phyloP scores from a whole-genome alignment of 2,888 invertebrate species.

The Chrysolina oricalcia region DNA sequence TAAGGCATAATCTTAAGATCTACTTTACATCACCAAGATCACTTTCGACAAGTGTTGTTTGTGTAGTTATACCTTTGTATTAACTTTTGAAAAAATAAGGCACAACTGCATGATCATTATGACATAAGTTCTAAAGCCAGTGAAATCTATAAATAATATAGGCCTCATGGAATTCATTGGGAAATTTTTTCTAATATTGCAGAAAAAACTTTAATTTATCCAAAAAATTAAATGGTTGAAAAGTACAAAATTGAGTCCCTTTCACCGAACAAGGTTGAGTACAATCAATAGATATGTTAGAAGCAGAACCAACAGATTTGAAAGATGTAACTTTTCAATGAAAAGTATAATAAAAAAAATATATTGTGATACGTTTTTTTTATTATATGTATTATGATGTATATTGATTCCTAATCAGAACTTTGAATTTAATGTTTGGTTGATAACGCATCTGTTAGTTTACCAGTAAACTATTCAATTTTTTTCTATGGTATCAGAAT shows the following conservation, averaged over 20 bases:
- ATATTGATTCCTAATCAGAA: no score
- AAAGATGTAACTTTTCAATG: not conserved
- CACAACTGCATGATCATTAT: slow-evolving; percentile 55
- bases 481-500: no score
- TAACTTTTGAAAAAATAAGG: slow-evolving; percentile 58
- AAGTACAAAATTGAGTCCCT: not conserved
- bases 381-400: no score
- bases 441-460: no score
- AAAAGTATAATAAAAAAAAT: not conserved
- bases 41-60: slow-evolving; percentile 45
- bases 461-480: no score
- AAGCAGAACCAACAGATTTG: not conserved
- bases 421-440: no score
- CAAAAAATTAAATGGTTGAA: not conserved
- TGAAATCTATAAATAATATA: not conserved
- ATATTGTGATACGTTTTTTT: not conserved
- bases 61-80: slow-evolving; percentile 54
- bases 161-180: not conserved
- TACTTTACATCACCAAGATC: slow-evolving; percentile 56
- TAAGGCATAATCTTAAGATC: slow-evolving; percentile 59
- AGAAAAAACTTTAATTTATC: no score
- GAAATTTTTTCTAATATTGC: no score
- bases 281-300: not conserved
- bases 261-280: not conserved
- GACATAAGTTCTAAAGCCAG: slow-evolving; percentile 32